Evolutionary conservation across 2,113 vertebrate species (phyloP), one percentile per base, ranked within the genome.

Genomic region (Platycercus adscitus): DNA sequence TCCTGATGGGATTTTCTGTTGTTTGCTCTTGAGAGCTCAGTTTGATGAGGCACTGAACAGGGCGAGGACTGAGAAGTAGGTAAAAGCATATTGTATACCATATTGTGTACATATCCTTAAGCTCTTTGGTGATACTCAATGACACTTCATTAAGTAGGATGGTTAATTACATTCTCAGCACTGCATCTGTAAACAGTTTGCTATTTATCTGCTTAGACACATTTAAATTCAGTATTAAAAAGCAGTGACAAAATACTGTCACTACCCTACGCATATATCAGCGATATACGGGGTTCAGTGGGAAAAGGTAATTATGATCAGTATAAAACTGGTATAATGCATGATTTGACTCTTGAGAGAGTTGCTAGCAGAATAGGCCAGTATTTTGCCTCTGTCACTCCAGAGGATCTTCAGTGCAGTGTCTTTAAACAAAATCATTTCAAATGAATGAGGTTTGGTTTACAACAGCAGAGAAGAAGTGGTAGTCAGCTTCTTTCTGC

Each of bases 141-240:
- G 70, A 69, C 35, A 77, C 49, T 68, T 93, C 64, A 44, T 86
- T 93, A 94, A 81, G 71, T 65, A 83, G 65, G 55, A 25, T 52
- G 31, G 73, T 88, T 94, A 95, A 96, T 94, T 88, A 86, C 33
- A 35, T 33, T 90, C 24, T 41, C 56, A 47, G 76, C 24, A 56
- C 60, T 81, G 64, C 76, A 83, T 79, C 65, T 80, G 11, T 88
- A 66, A 94, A 89, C 37, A 83, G 53, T 68, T 95, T 77, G 41
- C 43, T 80, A 43, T 64, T 94, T 69, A 86, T 52, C 88, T 86
- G 49, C 82, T 93, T 31, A 75, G 60, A 47, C 11, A 81, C 23
- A 9, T 83, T 90, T 47, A 66, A 80, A 86, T 49, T 39, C 49
- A 26, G 33, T 44, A 39, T 70, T 60, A 80, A 77, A 80, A 88